Base-by-base conservation (phyloP, 2,888 invertebrate genomes). In the Drosophila koepferae region DNA sequence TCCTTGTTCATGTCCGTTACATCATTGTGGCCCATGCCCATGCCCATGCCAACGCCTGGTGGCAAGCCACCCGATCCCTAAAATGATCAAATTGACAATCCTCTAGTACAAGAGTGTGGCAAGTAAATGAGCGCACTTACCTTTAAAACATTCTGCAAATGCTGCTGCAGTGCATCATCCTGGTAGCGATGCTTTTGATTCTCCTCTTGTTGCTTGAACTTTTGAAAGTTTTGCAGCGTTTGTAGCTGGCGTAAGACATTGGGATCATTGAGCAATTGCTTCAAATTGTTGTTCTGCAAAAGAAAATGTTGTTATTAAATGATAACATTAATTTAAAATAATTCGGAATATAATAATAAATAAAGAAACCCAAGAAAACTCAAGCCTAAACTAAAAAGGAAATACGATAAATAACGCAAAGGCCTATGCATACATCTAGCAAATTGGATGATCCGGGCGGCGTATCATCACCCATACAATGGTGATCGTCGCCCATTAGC, bases 211-310 rank as follows among this genome's bases (percentile, higher is more conserved):
- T 95, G 95, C 77, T 94, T 94, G 68, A 92, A 91, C 69, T 92
- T 92, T 56, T 92, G 92, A 62, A 93, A 91, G 74, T 93, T 93
- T 89, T 96, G 96, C 73, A 97, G 93, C 20, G 96, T 97, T 91
- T 98, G 98, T 56, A 99, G 94, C 89, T 98, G 98, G 63, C 98
- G 94, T 92, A 99, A 94, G 49, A 99, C 96, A 93, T 98, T 97
- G 0, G 97, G 97, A 93, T 98, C 97, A 60, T 96, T 96, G 62
- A 98, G 86, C 63, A 93, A 74, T 75, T 93, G 93, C 46, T 92
- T 91, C n/a, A 93, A 77, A 69, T 93, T 93, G 70, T 93, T 93
- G 72, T 92, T 92, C 93, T 93, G 81, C 3, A 90, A 91, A 54
- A 28, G 7, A 8, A 65, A 12, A 18, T 43, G 43, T 7, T 53